phyloP scores from a whole-genome alignment of 2,888 invertebrate genomes.

The Resseliella maxima region DNA sequence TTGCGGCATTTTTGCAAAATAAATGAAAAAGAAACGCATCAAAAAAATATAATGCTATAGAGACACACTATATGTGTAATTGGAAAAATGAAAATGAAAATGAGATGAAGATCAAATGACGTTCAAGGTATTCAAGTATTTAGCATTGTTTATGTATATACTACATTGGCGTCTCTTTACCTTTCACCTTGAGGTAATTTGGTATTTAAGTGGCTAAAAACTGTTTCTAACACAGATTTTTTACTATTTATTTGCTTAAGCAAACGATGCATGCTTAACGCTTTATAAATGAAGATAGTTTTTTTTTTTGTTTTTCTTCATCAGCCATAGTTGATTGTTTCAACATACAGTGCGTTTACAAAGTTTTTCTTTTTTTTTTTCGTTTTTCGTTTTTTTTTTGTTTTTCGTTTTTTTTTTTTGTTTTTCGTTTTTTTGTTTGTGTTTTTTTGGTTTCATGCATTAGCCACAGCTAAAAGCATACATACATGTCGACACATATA shows the following conservation, averaged over 20 bases:
- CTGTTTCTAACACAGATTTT: neutral
- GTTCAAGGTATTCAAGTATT: neutral
- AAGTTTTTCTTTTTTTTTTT: too few species aligned
- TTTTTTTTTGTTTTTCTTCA: neutral
- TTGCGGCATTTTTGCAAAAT: too few species aligned
- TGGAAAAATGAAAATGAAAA: neutral
- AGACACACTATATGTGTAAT: neutral
- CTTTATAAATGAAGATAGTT: too few species aligned
- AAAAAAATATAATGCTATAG: neutral
- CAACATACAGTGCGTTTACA: neutral
- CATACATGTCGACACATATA: neutral
- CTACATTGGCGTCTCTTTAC: constrained; percentile 4
- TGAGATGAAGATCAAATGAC: constrained; percentile 42
- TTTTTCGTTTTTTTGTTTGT: neutral
- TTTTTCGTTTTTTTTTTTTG: too few species aligned
- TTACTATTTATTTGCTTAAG: neutral
- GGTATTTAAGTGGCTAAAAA: neutral
- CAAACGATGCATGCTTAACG: neutral
- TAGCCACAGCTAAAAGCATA: neutral
- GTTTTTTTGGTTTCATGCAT: neutral
- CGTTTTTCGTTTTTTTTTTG: too few species aligned
- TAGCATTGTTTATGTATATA: neutral
- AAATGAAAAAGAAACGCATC: neutral
- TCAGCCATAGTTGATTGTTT: neutral
- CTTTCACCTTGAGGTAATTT: constrained; percentile 29